A percentile compares a stretch with the other conserved stretches of the same genome.
phyloP scores from a whole-genome alignment of 2,888 invertebrate genomes.

The Tridacna gigas region DNA sequence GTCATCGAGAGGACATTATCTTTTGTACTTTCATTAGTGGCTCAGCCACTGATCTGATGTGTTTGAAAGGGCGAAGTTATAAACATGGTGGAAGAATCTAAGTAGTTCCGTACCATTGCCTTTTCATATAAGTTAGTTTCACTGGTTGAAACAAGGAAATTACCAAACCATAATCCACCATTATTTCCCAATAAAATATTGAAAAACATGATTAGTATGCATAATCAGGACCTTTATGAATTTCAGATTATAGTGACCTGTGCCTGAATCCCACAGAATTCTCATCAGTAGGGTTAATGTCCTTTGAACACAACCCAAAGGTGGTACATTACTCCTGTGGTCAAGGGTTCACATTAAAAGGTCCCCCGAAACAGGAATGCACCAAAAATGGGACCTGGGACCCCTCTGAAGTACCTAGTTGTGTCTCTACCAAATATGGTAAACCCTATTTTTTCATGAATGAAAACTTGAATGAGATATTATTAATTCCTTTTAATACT shows the following conservation, averaged over 20 bases:
- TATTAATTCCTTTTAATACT: too few relatives aligned
- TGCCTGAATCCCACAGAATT: constrained; percentile 7
- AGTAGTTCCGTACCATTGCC: too few relatives aligned
- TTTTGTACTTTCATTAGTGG: too few relatives aligned
- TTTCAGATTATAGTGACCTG: constrained; percentile 28
- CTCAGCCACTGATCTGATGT: too few relatives aligned
- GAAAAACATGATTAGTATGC: background rate
- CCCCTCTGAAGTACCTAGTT: constrained; percentile 41
- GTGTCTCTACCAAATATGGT: constrained; percentile 22
- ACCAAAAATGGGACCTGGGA: constrained; percentile 40
- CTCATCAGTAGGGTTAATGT: background rate
- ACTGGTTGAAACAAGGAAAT: too few relatives aligned
- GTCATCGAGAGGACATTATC: too few relatives aligned
- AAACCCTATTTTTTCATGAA: background rate
- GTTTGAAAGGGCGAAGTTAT: too few relatives aligned
- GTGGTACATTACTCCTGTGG: constrained; percentile 34
- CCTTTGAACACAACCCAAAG: constrained; percentile 22
- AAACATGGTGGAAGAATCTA: too few relatives aligned
- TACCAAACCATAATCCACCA: too few relatives aligned
- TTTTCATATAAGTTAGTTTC: too few relatives aligned
- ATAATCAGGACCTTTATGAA: background rate
- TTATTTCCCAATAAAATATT: too few relatives aligned
- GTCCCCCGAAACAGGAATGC: constrained; percentile 34
- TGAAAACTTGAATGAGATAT: too few relatives aligned
- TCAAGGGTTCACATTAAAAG: constrained; percentile 33